phyloP scores from a whole-genome alignment of 1,140 invertebrate species.

The Pseudachorutes palmiensis region DNA sequence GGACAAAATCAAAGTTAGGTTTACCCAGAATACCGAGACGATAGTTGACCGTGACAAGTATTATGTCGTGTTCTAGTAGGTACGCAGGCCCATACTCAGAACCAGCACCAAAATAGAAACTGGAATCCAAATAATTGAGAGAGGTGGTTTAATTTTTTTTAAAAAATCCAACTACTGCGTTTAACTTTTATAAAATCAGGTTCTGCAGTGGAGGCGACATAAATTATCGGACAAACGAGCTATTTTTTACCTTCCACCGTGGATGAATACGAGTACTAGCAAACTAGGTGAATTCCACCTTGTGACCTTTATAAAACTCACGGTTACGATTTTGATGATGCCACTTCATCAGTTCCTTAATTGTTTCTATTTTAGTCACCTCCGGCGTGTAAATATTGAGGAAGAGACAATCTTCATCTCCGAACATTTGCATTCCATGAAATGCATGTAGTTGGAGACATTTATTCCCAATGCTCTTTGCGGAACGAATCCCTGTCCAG shows the following conservation, averaged over 20 bases:
- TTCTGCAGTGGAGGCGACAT: too few species aligned
- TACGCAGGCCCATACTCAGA: conserved; percentile 47
- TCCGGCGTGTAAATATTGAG: conserved; percentile 14
- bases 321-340: too few species aligned
- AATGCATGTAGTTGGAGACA: conserved; percentile 28
- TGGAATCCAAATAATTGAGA: too few species aligned
- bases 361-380: too few species aligned
- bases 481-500: conserved; percentile 27
- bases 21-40: conserved; percentile 50
- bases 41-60: conserved; percentile 58
- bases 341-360: not conserved
- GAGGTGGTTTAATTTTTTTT: conserved; percentile 20
- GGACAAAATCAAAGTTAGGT: too few species aligned
- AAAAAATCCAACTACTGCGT: not conserved
- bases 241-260: too few species aligned
- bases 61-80: conserved; percentile 53
- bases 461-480: conserved; percentile 14
- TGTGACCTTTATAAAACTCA: too few species aligned
- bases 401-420: conserved; percentile 41
- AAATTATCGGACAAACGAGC: too few species aligned
- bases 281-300: too few species aligned
- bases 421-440: conserved; percentile 27
- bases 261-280: not conserved
- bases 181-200: not conserved
- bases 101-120: conserved; percentile 14